Base-by-base conservation (phyloP, 2,113 vertebrate genomes). In the Cheirogaleus medius region DNA sequence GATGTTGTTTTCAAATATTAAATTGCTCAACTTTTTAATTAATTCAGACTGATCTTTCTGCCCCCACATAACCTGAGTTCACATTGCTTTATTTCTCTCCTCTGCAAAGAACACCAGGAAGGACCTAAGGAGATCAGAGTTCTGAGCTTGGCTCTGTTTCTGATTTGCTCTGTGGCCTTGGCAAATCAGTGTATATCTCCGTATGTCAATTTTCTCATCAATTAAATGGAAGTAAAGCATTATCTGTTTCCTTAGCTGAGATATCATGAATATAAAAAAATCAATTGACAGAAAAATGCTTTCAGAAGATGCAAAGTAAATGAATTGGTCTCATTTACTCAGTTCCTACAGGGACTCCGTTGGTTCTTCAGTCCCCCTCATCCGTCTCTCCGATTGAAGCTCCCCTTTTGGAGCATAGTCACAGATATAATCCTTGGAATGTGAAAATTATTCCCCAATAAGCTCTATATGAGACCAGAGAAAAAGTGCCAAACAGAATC, bases 401-500 rank as follows among this genome's bases (percentile, higher is more conserved):
- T 92, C 77, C 77, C 84, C 90, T 0, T 0, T 91, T 14, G 85
- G 96, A 94, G 86, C 25, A 0, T 11, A 91, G 88, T 78, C 93
- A 21, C 95, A 90, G 68, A 96, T 95, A 97, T 73, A 64, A 97
- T 97, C 96, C 95, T 14, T 68, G 84, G 90, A 98, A 97, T 32
- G 60, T 96, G 95, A 97, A 98, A 95, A 91, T 60, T 80, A 81
- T 98, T 98, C 96, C 86, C 83, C 98, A 98, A 98, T 98, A 97
- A 96, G 96, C 97, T 98, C 97, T 95, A 73, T 96, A 96, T 95
- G 98, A 97, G 52, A 97, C 88, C 91, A 49, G 97, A 91, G 97
- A 97, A 98, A 93, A 98, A 95, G 94, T 91, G 98, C 97, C 98
- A 98, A 98, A 98, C 60, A 95, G 94, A 97, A 98, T 98, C 97